Conservation (phyloP, 2,797 vertebrate genomes). For the Lepidocolaptes lacrymiger region DNA sequence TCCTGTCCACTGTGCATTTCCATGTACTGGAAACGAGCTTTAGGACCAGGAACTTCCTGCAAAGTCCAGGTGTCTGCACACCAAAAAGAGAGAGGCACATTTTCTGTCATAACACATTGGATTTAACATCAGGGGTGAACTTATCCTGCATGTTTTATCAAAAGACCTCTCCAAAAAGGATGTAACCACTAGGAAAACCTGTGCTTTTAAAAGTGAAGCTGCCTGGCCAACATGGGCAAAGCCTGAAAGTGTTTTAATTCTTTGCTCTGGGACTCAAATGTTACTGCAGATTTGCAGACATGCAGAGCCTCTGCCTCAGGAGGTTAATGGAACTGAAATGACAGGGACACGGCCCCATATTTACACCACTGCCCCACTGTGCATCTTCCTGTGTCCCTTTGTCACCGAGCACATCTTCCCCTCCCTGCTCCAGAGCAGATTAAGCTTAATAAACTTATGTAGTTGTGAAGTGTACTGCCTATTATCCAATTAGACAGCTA, state of each 20-base stretch:
- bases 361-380: not conserved
- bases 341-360: not conserved
- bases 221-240: not conserved
- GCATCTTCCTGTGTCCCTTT: not conserved
- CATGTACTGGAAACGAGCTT: not conserved
- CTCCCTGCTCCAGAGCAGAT: conserved; percentile 37
- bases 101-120: fast-evolving
- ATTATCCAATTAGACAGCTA: conserved; percentile 54
- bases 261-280: not conserved
- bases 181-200: not conserved
- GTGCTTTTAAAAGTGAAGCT: not conserved
- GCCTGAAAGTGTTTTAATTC: not conserved
- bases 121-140: not conserved
- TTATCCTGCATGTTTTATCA: not conserved
- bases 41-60: not conserved
- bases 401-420: not conserved
- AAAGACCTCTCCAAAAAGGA: not conserved
- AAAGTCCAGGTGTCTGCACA: not conserved
- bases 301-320: not conserved
- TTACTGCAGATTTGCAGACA: not conserved
- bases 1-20: not conserved
- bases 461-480: conserved; percentile 67
- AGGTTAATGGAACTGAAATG: not conserved
- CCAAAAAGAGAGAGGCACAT: not conserved
- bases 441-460: conserved; percentile 48